Evolutionary conservation across 2,113 vertebrate species (phyloP).

Genomic region (Colius striatus): DNA sequence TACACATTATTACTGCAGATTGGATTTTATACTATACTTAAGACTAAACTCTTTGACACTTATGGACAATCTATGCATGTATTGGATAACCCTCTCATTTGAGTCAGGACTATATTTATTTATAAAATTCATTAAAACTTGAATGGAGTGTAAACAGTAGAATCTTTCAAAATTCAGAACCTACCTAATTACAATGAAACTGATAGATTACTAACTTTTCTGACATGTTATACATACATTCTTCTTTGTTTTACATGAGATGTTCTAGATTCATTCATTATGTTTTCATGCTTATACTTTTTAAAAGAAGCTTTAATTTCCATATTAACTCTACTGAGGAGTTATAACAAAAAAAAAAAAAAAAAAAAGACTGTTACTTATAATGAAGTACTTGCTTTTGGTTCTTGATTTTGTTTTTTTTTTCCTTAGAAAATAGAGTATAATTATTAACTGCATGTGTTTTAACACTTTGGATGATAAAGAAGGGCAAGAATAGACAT

Average conservation of each 20-base stretch:
- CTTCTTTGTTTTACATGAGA: neutral
- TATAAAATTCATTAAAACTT: neutral
- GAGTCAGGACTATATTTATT: neutral
- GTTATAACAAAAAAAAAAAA: neutral
- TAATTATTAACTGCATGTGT: neutral
- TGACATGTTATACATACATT: neutral
- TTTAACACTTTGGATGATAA: neutral
- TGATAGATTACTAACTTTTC: neutral
- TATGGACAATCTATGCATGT: neutral
- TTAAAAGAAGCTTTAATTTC: neutral
- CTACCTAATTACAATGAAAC: neutral
- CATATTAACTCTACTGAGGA: neutral
- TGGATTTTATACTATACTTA: neutral
- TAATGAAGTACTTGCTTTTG: neutral
- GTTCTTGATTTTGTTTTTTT: neutral
- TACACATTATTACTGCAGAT: neutral
- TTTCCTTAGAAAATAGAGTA: neutral
- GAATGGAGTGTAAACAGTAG: neutral
- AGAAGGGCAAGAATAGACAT: neutral
- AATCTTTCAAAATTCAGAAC: neutral
- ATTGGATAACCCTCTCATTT: neutral
- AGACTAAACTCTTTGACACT: neutral
- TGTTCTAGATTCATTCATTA: neutral
- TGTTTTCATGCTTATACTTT: neutral
- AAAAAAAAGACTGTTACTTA: neutral